Evolutionary conservation across 2,888 invertebrate species (phyloP).

Genomic region (Dorcus hopei): DNA sequence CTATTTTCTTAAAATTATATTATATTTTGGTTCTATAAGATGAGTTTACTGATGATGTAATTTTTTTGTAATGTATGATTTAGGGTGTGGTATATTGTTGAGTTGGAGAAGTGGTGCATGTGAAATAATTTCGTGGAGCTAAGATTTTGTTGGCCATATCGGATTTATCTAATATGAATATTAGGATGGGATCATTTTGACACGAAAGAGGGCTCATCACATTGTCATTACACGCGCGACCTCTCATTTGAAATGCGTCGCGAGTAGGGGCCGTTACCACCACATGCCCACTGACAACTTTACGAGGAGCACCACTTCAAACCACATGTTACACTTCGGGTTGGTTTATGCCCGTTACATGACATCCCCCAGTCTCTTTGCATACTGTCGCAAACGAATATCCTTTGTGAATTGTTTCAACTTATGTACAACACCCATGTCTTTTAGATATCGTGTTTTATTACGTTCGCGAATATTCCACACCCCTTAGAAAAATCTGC

Average conservation of each 20-base stretch:
- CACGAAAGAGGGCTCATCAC: conserved; percentile 38
- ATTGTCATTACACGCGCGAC: conserved; percentile 46
- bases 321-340: conserved; percentile 52
- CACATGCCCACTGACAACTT: conserved; percentile 52
- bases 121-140: too few relatives aligned
- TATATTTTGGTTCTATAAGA: too few relatives aligned
- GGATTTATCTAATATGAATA: conserved; percentile 1
- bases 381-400: conserved; percentile 19
- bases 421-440: conserved; percentile 16
- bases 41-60: too few relatives aligned
- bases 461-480: conserved; percentile 12
- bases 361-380: conserved; percentile 39
- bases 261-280: conserved; percentile 49
- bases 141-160: neutral
- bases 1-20: too few relatives aligned
- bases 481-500: conserved; percentile 12
- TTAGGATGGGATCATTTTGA: conserved; percentile 16
- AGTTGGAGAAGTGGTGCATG: too few relatives aligned
- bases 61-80: too few relatives aligned
- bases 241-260: conserved; percentile 47
- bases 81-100: too few relatives aligned
- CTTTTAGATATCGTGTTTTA: conserved; percentile 21
- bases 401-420: conserved; percentile 1
- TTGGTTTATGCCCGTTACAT: conserved; percentile 50
- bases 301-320: conserved; percentile 51